Evolutionary conservation across 2,797 vertebrate genomes (phyloP), one percentile per base, ranked within the genome.

Genomic region (Botia almorhae): DNA sequence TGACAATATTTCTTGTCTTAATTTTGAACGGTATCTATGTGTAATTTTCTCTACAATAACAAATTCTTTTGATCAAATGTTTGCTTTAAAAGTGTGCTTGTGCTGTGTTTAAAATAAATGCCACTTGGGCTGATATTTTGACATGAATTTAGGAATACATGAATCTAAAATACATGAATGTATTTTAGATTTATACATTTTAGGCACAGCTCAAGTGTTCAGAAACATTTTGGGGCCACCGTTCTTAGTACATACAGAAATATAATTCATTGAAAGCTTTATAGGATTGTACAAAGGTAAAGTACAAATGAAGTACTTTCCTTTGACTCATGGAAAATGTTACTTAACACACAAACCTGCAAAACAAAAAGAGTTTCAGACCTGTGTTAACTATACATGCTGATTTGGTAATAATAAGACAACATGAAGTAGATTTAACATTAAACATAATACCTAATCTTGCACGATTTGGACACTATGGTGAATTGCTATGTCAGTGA

Each of bases 311-410:
- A n/a, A 33, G 7, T 7, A 43, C 39, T 50, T 67, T 69, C 76
- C 56, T 81, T 78, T 69, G 43, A 64, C 68, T 77, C 69, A 39
- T 69, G 78, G 82, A 84, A 81, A 69, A 68, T 83, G 43, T 83
- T 78, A 81, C 19, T 55, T 39, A 16, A 16, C 70, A 10, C 16
- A 65, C 12, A 58, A 60, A 58, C 23, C 69, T 75, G 16, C 67
- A 67, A 77, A 78, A 33, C 64, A 56, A 72, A 29, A 65, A 39
- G n/a, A 33, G 50, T 73, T 80, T 58, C 68, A 23, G 5, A 51
- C 46, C 48, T 65, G 16, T 80, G 17, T 19, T 16, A 2, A 33
- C 7, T 60, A 1, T 1, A 5, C 21, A 1, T 26, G 7, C 46
- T 29, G 36, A 68, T 65, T 46, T 23, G 3, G 14, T 46, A 17